A percentile compares a stretch with the other conserved stretches of the same genome.
phyloP scores from a whole-genome alignment of 2,113 vertebrate species.

The Psittacula cyanocephala region DNA sequence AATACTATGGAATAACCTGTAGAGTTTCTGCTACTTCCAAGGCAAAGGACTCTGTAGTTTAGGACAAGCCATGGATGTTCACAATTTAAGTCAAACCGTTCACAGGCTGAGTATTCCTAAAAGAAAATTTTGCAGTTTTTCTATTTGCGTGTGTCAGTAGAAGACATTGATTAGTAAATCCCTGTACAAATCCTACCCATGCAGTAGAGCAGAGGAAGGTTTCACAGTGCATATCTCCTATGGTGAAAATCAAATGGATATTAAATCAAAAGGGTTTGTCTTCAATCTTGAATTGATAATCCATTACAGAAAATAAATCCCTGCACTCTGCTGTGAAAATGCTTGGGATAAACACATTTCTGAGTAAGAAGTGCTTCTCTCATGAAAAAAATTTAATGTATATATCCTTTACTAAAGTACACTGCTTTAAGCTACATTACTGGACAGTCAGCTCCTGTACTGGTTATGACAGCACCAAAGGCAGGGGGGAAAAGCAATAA shows the following conservation, averaged over 20 bases:
- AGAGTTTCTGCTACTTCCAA: not conserved
- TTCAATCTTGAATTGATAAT: not conserved
- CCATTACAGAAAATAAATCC: not conserved
- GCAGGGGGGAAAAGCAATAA: not conserved
- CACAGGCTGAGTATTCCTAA: not conserved
- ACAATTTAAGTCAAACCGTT: not conserved
- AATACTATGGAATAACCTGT: not conserved
- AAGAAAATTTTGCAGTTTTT: not conserved
- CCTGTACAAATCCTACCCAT: not conserved
- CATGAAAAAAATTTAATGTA: not conserved
- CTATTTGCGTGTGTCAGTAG: not conserved
- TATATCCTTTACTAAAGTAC: not conserved
- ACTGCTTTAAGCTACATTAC: not conserved
- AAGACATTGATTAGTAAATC: not conserved
- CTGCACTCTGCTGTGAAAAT: not conserved
- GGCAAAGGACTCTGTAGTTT: accelerated
- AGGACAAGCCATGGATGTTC: not conserved
- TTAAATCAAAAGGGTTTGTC: not conserved
- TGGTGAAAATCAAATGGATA: not conserved
- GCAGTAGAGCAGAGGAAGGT: not conserved
- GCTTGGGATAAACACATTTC: not conserved
- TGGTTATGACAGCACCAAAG: not conserved
- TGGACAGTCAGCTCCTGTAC: not conserved
- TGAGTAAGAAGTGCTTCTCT: not conserved
- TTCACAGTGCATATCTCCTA: not conserved